These are phyloP conservation scores for Drosophila pseudoananassae DNA, from an alignment of 1,140 invertebrate genomes.

Conservation along the genomic window DNA sequence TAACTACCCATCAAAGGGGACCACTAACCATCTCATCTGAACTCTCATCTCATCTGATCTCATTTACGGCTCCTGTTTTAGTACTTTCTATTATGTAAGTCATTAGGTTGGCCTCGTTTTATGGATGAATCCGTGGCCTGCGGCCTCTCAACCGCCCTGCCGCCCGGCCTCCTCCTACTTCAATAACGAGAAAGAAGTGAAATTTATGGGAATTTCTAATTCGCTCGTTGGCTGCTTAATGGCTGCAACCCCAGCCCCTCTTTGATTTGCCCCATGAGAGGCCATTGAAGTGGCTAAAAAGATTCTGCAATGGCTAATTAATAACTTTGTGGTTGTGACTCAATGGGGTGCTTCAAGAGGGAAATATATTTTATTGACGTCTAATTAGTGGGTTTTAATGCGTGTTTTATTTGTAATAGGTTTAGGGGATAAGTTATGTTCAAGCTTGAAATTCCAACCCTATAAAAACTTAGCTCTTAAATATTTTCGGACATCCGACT, in stretches of 20 bases:
- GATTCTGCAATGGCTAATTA: constrained; percentile 45
- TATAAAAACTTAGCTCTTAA: background rate
- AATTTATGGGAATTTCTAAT: constrained; percentile 66
- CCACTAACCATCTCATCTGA: constrained; percentile 24
- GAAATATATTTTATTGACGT: background rate
- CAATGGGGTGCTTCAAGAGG: too few relatives aligned
- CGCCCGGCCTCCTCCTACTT: constrained; percentile 11
- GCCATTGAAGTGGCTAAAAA: constrained; percentile 32
- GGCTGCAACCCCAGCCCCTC: constrained; percentile 29
- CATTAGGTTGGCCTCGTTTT: constrained; percentile 65
- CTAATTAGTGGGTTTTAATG: too few relatives aligned
- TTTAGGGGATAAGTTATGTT: background rate
- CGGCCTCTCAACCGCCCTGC: background rate
- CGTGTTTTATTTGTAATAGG: too few relatives aligned
- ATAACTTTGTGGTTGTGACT: constrained; percentile 21
- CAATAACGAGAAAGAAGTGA: constrained; percentile 43
- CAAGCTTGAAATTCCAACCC: background rate
- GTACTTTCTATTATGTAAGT: constrained; percentile 62
- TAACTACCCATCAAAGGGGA: constrained; percentile 12
- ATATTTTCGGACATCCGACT: background rate
- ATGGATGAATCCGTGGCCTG: constrained; percentile 38
- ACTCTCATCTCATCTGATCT: constrained; percentile 52
- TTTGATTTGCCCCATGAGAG: constrained; percentile 20
- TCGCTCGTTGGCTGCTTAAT: constrained; percentile 56
- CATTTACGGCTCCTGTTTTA: constrained; percentile 71